These are phyloP conservation scores for Nymphalis polychloros DNA, from an alignment of 2,888 invertebrate genomes.

Conservation along the genomic window DNA sequence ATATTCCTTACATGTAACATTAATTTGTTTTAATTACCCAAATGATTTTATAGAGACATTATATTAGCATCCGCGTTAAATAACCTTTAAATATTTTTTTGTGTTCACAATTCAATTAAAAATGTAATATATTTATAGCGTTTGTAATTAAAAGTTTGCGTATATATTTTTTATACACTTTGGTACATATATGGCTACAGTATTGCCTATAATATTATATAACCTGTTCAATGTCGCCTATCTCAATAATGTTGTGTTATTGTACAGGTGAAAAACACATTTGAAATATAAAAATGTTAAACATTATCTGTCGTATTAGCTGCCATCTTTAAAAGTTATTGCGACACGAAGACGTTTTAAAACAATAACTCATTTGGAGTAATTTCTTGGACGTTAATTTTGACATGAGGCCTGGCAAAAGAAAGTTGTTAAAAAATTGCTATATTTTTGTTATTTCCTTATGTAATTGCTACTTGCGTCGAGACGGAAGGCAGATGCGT, in stretches of 20 bases:
- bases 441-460: slow-evolving; percentile 62
- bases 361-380: slow-evolving; percentile 54
- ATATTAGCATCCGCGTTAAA: not conserved
- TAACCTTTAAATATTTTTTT: not conserved
- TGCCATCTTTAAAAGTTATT: slow-evolving; percentile 34
- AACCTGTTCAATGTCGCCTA: not conserved
- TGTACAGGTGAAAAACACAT: slow-evolving; percentile 12
- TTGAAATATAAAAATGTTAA: slow-evolving; percentile 14
- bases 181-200: not conserved
- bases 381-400: slow-evolving; percentile 56
- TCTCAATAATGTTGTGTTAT: not conserved
- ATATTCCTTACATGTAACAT: not conserved
- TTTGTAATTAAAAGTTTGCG: too few species aligned
- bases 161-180: not conserved
- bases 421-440: slow-evolving; percentile 61
- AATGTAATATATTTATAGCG: too few species aligned
- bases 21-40: not conserved
- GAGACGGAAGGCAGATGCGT: slow-evolving; percentile 75
- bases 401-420: slow-evolving; percentile 48
- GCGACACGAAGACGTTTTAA: slow-evolving; percentile 36
- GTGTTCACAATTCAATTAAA: not conserved
- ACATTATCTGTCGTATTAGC: slow-evolving; percentile 30
- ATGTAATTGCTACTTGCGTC: slow-evolving; percentile 66
- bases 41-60: slow-evolving; percentile 6
- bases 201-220: not conserved